Percentiles rank a stretch among this genome's conserved stretches.
Evolutionary conservation across 2,113 vertebrate species (phyloP).

Genomic region (Coracopsis vasa): DNA sequence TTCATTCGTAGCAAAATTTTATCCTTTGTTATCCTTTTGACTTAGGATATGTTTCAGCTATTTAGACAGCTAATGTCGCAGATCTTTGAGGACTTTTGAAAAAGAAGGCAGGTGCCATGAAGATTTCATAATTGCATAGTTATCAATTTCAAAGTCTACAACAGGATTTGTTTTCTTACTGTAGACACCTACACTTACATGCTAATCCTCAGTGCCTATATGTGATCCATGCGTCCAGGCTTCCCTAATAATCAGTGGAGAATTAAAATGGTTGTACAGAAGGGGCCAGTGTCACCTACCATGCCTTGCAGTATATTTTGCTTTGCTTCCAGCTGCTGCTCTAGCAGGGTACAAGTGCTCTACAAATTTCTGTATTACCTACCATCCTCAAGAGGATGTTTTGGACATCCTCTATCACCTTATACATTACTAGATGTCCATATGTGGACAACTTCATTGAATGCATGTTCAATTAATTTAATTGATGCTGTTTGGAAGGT

Average conservation of each 20-base stretch:
- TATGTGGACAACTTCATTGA: not conserved
- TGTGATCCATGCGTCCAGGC: not conserved
- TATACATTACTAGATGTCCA: not conserved
- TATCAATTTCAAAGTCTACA: not conserved
- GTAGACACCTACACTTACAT: accelerated
- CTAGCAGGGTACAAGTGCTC: not conserved
- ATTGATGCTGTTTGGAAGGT: not conserved
- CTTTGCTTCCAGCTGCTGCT: not conserved
- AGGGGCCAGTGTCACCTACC: not conserved
- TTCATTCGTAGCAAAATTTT: not conserved
- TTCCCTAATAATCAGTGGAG: not conserved
- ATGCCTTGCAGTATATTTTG: not conserved
- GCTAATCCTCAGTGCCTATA: not conserved
- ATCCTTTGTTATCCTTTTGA: not conserved
- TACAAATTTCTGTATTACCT: not conserved
- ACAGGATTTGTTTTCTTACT: not conserved
- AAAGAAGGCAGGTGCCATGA: not conserved
- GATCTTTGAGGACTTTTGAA: not conserved
- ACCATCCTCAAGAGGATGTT: not conserved
- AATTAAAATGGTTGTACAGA: not conserved
- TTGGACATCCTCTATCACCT: not conserved
- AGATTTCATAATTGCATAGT: not conserved
- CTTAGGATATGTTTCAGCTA: not conserved
- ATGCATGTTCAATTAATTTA: not conserved
- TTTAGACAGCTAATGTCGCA: not conserved